Evolutionary conservation across 2,888 invertebrate species (phyloP).

Genomic region (Acleris emargana): DNA sequence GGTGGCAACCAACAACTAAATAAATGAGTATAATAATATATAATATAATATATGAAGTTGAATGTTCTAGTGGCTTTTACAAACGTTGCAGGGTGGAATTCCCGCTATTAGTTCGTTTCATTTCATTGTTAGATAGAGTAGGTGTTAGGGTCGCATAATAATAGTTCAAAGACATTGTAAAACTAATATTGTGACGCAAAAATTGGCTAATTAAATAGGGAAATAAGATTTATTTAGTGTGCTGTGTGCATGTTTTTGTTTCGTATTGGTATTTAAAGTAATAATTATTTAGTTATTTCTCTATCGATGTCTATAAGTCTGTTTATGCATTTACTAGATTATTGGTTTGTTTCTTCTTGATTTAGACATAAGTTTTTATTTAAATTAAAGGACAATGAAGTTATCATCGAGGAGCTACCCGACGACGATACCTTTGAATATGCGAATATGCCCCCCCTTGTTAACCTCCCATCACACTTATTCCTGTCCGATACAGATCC

Average conservation of each 20-base stretch:
- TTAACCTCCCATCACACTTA: slow-evolving; percentile 64
- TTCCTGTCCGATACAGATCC: slow-evolving; percentile 74
- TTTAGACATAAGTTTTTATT: slow-evolving; percentile 76
- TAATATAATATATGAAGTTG: not conserved
- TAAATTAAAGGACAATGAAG: slow-evolving; percentile 81
- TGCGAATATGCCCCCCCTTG: slow-evolving; percentile 76
- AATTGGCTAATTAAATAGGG: slow-evolving; percentile 37
- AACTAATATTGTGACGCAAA: slow-evolving; percentile 35
- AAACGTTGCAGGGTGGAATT: too few species aligned
- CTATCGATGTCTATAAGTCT: slow-evolving; percentile 56
- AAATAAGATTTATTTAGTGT: slow-evolving; percentile 11
- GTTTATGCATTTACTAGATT: slow-evolving; percentile 74
- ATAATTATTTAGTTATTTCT: slow-evolving; percentile 31
- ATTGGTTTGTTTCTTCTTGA: slow-evolving; percentile 53
- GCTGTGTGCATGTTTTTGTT: slow-evolving; percentile 30
- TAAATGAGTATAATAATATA: not conserved
- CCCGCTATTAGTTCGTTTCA: too few species aligned
- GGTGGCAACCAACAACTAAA: not conserved
- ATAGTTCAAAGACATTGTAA: slow-evolving; percentile 12
- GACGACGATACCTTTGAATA: slow-evolving; percentile 76
- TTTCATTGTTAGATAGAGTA: too few species aligned
- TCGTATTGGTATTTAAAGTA: slow-evolving; percentile 18
- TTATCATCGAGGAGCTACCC: slow-evolving; percentile 79
- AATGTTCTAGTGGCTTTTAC: too few species aligned
- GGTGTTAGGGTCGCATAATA: too few species aligned